Conservation (phyloP, 2,888 invertebrate species). For the Polyploca ridens region DNA sequence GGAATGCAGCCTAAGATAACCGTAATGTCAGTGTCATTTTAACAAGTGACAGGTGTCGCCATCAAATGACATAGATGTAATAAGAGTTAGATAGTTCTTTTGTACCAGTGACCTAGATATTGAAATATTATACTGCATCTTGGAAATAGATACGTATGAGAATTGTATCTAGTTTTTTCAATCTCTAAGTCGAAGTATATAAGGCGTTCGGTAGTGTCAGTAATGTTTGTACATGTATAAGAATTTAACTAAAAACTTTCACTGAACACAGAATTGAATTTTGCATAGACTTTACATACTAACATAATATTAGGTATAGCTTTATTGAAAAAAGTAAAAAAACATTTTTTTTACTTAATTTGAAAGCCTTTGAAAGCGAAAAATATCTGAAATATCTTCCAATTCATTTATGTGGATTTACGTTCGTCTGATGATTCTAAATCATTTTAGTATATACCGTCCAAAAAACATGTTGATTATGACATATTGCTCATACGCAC, state of each 20-base stretch:
- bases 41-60: not conserved
- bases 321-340: not conserved
- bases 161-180: not conserved
- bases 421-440: not conserved
- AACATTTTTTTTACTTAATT: too few relatives aligned
- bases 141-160: not conserved
- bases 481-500: not conserved
- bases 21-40: not conserved
- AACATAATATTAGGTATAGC: too few relatives aligned
- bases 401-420: not conserved
- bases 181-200: not conserved
- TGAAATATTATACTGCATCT: too few relatives aligned
- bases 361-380: not conserved
- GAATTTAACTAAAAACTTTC: too few relatives aligned
- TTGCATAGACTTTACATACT: too few relatives aligned
- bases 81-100: not conserved
- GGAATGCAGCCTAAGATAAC: too few relatives aligned
- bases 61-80: not conserved
- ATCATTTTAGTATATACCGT: not conserved
- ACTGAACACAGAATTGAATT: too few relatives aligned
- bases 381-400: not conserved
- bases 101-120: not conserved
- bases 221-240: too few relatives aligned
- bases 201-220: too few relatives aligned
- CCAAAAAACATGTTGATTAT: not conserved